Evolutionary conservation across 2,113 vertebrate genomes (phyloP), one percentile per base, ranked within the genome.

Genomic region (Ochotona princeps): DNA sequence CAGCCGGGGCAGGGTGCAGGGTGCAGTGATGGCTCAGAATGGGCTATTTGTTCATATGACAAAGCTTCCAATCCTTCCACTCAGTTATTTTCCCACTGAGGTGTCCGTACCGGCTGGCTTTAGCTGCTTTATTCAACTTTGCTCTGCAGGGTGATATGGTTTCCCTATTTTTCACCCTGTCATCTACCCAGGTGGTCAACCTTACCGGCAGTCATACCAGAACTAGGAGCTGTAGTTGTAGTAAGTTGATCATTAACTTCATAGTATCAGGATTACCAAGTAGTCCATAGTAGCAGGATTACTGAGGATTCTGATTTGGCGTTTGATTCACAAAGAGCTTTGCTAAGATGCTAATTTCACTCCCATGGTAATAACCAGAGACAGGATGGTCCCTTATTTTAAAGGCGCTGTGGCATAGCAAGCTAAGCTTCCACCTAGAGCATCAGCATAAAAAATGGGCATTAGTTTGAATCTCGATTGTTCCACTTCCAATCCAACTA

Each of bases 61-160:
- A 90, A 88, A 88, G 14, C 23, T 79, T 89, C 10, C 26, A 51
- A 51, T 86, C 65, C 70, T 89, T 14, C 35, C 63, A 91, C 92
- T 84, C 13, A 61, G 75, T 57, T 66, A 75, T 90, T 89, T 94
- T 90, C 66, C 72, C 60, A 44, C 18, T 32, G 83, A 92, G 61
- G 83, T 91, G 86, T 87, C 54, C 72, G 10, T 38, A 49, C 28
- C 20, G 69, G n/a, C 49, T 7, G 0, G 67, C 17, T 35, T 30
- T 51, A 93, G 32, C n/a, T 88, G 47, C 57, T 83, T 95, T 72
- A 86, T 78, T 72, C 32, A 47, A 35, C 21, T 21, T 83, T 79
- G 38, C 72, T 94, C 51, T 83, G 65, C 54, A 35, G 32, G 69
- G 54, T 81, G 65, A 78, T 70, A 51, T 15, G n/a, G 60, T 75